These are phyloP conservation scores for Piezodorus guildinii DNA, from an alignment of 1,140 invertebrate genomes.

Conservation along the genomic window DNA sequence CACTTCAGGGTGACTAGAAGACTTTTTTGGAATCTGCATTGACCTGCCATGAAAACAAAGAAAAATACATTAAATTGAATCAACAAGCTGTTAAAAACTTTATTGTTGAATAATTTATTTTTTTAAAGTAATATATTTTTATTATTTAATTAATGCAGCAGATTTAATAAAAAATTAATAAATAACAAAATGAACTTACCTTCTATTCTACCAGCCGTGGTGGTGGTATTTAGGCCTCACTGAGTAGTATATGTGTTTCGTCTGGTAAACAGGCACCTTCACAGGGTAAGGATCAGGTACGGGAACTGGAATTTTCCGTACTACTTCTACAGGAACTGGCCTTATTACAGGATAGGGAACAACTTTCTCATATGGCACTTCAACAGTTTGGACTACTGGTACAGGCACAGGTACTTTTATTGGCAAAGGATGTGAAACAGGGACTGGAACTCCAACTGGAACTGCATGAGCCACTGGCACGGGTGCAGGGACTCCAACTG, in stretches of 20 bases:
- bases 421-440: constrained; percentile 22
- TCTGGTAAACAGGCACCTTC: constrained; percentile 14
- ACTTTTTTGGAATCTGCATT: no score
- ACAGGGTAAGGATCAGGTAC: constrained; percentile 28
- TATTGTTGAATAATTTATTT: no score
- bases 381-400: constrained; percentile 25
- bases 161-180: no score
- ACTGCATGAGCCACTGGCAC: constrained; percentile 21
- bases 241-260: constrained; percentile 13
- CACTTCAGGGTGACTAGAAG: no score
- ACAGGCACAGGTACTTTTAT: constrained; percentile 21
- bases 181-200: no score
- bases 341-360: constrained; percentile 29
- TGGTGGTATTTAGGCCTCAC: constrained; percentile 8
- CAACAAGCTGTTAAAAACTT: no score
- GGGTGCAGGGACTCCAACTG: constrained; percentile 21
- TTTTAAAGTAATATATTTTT: no score
- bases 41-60: no score
- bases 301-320: constrained; percentile 27
- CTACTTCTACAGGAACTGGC: constrained; percentile 27
- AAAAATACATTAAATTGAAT: no score
- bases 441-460: constrained; percentile 26
- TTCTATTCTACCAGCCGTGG: neutral
- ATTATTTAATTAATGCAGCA: no score
- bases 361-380: constrained; percentile 27